Evolutionary conservation across 2,888 invertebrate genomes (phyloP).

Genomic region (Clivina fossor): DNA sequence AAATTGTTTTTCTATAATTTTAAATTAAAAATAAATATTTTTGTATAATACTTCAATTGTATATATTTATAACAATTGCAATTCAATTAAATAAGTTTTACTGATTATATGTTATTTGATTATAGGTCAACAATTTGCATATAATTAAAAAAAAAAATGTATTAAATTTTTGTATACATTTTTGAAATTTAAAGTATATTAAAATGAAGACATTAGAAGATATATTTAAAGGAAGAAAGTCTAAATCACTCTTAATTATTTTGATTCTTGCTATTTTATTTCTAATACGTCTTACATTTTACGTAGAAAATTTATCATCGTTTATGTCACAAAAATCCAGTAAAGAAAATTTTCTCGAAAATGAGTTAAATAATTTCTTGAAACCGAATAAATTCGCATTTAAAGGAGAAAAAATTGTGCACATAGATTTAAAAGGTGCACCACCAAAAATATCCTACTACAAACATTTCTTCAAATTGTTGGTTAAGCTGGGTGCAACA

Average conservation of each 20-base stretch:
- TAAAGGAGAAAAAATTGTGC: conserved; percentile 65
- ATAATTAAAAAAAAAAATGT: too few relatives aligned
- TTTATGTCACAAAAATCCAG: neutral
- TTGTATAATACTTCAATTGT: too few relatives aligned
- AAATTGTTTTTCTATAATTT: too few relatives aligned
- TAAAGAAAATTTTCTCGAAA: conserved; percentile 11
- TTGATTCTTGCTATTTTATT: conserved; percentile 5
- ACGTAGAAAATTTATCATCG: neutral
- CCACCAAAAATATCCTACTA: conserved; percentile 70
- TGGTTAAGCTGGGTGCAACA: conserved; percentile 69
- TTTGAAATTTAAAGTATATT: too few relatives aligned
- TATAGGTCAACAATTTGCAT: too few relatives aligned
- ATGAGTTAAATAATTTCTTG: conserved; percentile 21
- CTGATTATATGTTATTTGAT: too few relatives aligned
- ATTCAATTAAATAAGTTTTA: too few relatives aligned
- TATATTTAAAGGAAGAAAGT: conserved; percentile 1
- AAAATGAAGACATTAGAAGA: conserved; percentile 4
- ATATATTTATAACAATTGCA: too few relatives aligned
- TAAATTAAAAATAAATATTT: too few relatives aligned
- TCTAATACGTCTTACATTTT: neutral
- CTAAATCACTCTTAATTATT: conserved; percentile 4
- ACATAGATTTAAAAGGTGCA: conserved; percentile 83
- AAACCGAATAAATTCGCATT: conserved; percentile 33
- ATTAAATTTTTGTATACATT: too few relatives aligned
- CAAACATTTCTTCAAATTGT: conserved; percentile 61